Evolutionary conservation across 2,797 vertebrate species (phyloP), one percentile per base, ranked within the genome.

Genomic region (Lutjanus campechanus): DNA sequence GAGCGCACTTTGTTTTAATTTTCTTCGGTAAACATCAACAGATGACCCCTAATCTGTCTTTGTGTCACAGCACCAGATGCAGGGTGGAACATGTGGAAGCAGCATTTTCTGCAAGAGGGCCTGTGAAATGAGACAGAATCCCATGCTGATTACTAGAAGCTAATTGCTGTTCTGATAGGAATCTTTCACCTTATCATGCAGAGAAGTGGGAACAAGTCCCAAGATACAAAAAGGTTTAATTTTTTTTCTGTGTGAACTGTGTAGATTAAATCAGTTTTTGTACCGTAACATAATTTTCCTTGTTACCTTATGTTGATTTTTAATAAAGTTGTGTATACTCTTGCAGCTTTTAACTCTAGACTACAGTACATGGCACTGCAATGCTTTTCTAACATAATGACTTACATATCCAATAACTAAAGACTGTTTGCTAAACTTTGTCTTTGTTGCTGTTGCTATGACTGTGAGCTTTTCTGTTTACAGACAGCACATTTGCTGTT

Each of bases 61-160:
- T 73, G 78, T 89, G 86, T 86, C 73, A 54, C 79, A 69, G 85
- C 44, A 49, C 84, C 93, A 94, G 93, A 94, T 94, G 92, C 88
- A 71, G 71, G 87, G 91, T 79, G 78, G 72, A 82, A 92, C 84
- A 69, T 79, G 79, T 81, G 81, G 76, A 77, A 79, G 63, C 67
- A 68, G 53, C 62, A 77, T 88, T 91, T 92, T 91, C 85, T 88
- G 88, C 82, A 87, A 77, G 81, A 89, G 76, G 74, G 83, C 69
- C 70, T 83, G 66, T 86, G 82, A 90, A 91, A 93, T 79, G 76
- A 82, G 65, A 58, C 22, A 58, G 68, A 71, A 76, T 76, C 79
- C 55, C 59, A 54, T 76, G 72, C 66, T 87, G 77, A 90, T 90
- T 77, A 87, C 41, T 1, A 59, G 41, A 68, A 76, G 81, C 58